Evolutionary conservation across 1,140 invertebrate species (phyloP).

Genomic region (Neodiprion virginianus): DNA sequence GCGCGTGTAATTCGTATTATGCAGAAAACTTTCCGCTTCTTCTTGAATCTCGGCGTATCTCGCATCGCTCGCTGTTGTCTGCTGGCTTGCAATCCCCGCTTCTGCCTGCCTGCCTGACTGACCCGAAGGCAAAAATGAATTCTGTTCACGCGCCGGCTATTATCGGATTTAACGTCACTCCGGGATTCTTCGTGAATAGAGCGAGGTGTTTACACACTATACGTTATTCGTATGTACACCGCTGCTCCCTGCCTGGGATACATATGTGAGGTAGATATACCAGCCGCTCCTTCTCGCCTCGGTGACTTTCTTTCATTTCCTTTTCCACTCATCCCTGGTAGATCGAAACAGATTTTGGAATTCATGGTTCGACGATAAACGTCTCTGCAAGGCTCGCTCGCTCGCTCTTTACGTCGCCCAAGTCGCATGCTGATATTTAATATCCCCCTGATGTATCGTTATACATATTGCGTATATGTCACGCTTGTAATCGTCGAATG

Average conservation of each 20-base stretch:
- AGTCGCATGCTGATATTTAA: too few species aligned
- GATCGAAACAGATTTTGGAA: not conserved
- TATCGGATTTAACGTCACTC: constrained; percentile 4
- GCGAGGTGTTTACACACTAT: not conserved
- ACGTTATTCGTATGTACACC: not conserved
- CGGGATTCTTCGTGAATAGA: not conserved
- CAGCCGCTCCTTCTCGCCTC: not conserved
- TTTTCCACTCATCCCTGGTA: not conserved
- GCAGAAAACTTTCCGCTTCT: too few species aligned
- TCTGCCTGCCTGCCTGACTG: not conserved
- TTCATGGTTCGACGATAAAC: too few species aligned
- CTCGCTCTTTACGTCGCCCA: too few species aligned
- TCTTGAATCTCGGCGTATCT: too few species aligned
- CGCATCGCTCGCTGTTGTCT: not conserved
- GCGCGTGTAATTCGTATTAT: too few species aligned
- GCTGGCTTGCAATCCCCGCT: not conserved
- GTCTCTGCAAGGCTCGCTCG: too few species aligned
- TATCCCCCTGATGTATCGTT: too few species aligned
- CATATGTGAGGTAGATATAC: not conserved
- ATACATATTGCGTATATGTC: too few species aligned
- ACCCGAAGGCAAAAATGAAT: not conserved
- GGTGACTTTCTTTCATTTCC: not conserved
- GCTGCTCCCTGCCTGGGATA: not conserved
- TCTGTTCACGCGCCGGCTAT: not conserved
- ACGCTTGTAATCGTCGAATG: too few species aligned